Evolutionary conservation across 2,888 invertebrate genomes (phyloP).

Genomic region (Embidobia sp.): DNA sequence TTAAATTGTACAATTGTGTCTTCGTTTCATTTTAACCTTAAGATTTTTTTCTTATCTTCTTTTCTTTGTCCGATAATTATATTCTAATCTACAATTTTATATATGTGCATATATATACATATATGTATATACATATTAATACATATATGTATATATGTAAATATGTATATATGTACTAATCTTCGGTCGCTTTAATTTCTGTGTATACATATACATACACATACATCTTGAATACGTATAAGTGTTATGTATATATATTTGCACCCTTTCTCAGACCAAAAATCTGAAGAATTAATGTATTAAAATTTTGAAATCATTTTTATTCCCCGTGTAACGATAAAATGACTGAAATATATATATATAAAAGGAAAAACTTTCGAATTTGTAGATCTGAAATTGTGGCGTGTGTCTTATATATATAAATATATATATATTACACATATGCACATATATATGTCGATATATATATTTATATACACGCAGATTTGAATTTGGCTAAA

Average conservation of each 20-base stretch:
- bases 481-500: conserved; percentile 67
- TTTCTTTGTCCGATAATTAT: conserved; percentile 37
- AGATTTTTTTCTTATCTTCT: conserved; percentile 27
- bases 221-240: conserved; percentile 18
- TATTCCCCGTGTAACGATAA: background rate
- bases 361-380: conserved; percentile 20
- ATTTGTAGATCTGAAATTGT: conserved; percentile 35
- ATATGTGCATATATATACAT: conserved; percentile 22
- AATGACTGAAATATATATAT: background rate
- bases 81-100: conserved; percentile 42
- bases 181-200: conserved; percentile 33
- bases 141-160: conserved; percentile 10
- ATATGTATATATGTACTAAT: conserved; percentile 31
- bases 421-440: conserved; percentile 51
- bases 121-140: conserved; percentile 18
- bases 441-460: conserved; percentile 12
- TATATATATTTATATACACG: too few relatives aligned
- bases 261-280: conserved; percentile 27
- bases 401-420: conserved; percentile 38
- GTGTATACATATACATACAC: conserved; percentile 17
- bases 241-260: conserved; percentile 36
- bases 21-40: conserved; percentile 36
- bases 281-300: conserved; percentile 7
- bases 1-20: conserved; percentile 70
- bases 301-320: conserved; percentile 6